Conservation (phyloP, 2,113 vertebrate genomes). For the Bolborhynchus lineola region DNA sequence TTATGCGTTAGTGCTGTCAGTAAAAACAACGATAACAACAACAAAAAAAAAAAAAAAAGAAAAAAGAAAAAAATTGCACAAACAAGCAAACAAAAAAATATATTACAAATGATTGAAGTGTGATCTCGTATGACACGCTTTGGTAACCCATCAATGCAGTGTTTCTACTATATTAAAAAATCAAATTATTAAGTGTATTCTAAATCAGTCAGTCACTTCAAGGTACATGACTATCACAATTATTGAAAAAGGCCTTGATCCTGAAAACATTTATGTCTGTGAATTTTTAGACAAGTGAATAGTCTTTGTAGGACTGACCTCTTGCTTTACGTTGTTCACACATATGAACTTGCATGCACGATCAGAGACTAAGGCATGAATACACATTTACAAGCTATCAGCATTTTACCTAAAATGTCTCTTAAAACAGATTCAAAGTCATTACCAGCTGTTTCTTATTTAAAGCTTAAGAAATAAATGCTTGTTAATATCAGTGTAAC, state of each 20-base stretch:
- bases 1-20: background rate
- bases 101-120: background rate
- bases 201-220: conserved; percentile 58
- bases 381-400: conserved; percentile 67
- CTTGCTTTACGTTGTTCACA: conserved; percentile 59
- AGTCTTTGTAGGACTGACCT: conserved; percentile 63
- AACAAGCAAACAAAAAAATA: background rate
- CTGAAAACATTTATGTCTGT: conserved; percentile 63
- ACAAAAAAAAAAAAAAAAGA: background rate
- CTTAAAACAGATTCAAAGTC: conserved; percentile 55
- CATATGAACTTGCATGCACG: conserved; percentile 53
- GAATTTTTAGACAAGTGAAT: conserved; percentile 66
- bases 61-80: background rate
- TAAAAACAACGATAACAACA: background rate
- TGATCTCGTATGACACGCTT: background rate
- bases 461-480: conserved; percentile 34
- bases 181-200: conserved; percentile 53
- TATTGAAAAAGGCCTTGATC: conserved; percentile 64
- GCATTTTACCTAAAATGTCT: conserved; percentile 64
- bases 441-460: conserved; percentile 55
- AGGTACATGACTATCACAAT: conserved; percentile 46
- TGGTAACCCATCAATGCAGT: background rate
- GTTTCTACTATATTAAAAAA: conserved; percentile 20
- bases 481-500: background rate
- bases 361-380: conserved; percentile 58